A percentile compares a stretch with the other conserved stretches of the same genome.
Evolutionary conservation across 2,797 vertebrate species (phyloP).

Genomic region (Loris lydekkerianus): DNA sequence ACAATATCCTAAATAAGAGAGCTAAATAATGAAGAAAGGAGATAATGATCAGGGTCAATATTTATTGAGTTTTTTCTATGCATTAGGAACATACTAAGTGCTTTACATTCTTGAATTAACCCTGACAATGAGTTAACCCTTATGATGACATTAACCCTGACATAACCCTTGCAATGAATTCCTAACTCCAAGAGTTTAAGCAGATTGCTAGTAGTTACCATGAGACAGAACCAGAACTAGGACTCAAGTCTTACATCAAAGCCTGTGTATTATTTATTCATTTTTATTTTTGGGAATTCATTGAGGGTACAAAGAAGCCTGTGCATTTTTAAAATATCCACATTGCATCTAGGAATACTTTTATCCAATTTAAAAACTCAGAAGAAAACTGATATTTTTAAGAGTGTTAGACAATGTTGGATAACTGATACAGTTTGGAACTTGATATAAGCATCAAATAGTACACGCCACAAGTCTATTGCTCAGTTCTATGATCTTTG

Average conservation of each 20-base stretch:
- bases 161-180: background rate
- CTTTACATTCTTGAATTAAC: constrained; percentile 44
- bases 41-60: constrained; percentile 44
- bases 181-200: constrained; percentile 13
- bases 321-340: background rate
- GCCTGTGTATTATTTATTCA: background rate
- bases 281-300: too few species aligned
- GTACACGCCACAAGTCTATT: background rate
- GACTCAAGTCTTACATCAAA: background rate
- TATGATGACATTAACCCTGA: constrained; percentile 7
- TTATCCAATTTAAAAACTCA: constrained; percentile 13
- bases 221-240: background rate
- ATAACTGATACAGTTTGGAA: background rate
- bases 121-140: constrained; percentile 46
- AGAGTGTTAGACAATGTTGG: background rate
- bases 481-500: background rate
- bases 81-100: constrained; percentile 23
- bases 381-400: background rate
- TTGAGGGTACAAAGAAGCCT: too few species aligned
- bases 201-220: constrained; percentile 4
- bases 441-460: background rate
- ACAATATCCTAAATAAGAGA: constrained; percentile 21
- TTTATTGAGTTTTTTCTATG: constrained; percentile 63
- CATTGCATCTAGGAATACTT: background rate
- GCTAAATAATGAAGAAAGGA: constrained; percentile 56